Evolutionary conservation across 2,888 invertebrate genomes (phyloP).

Genomic region (Orchesellides sinensis): DNA sequence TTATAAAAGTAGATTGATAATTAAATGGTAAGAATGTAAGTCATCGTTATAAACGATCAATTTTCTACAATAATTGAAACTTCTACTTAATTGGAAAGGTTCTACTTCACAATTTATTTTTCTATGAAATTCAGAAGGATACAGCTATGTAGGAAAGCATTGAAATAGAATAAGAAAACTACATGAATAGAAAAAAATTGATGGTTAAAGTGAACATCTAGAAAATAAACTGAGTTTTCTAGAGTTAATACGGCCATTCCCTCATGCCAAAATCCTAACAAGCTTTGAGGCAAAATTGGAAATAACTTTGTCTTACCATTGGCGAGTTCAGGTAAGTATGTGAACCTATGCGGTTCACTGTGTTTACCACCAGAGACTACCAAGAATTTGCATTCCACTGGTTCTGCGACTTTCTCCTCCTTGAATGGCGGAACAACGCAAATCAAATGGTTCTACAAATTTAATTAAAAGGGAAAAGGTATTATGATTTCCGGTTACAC

Average conservation of each 20-base stretch:
- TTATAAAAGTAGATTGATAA: not conserved
- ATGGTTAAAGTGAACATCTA: not conserved
- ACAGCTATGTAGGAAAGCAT: not conserved
- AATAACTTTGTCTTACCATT: conserved; percentile 73
- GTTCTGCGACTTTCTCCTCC: conserved; percentile 83
- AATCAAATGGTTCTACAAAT: conserved; percentile 87
- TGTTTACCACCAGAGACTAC: conserved; percentile 91
- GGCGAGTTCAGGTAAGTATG: conserved; percentile 82
- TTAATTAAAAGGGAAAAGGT: conserved; percentile 46
- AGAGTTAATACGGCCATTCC: conserved; percentile 67
- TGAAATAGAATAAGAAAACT: not conserved
- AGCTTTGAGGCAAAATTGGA: conserved; percentile 62
- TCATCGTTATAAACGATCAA: not conserved
- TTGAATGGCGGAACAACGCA: conserved; percentile 90
- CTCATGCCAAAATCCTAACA: conserved; percentile 67
- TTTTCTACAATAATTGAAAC: not conserved
- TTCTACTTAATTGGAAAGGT: not conserved
- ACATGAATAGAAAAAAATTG: not conserved
- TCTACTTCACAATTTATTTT: too few relatives aligned
- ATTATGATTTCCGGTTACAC: too few relatives aligned
- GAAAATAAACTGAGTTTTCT: not conserved
- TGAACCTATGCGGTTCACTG: conserved; percentile 90
- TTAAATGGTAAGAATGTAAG: not conserved
- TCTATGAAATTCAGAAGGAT: too few relatives aligned
- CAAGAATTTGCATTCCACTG: conserved; percentile 86